phyloP scores from a whole-genome alignment of 2,113 vertebrate genomes.

The Psophia crepitans region DNA sequence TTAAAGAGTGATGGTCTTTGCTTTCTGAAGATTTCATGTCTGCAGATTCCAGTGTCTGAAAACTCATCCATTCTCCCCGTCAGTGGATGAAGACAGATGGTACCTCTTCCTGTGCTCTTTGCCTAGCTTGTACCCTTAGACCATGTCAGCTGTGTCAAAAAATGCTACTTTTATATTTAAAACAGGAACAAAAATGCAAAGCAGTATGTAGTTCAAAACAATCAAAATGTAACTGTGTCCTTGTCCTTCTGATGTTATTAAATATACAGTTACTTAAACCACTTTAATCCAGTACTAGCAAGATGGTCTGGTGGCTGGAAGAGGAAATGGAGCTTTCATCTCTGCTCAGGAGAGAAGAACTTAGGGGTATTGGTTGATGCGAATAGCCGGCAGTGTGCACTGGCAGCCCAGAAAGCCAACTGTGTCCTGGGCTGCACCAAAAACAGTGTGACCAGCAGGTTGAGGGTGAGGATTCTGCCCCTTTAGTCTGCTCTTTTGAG shows the following conservation, averaged over 20 bases:
- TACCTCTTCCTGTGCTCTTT: neutral
- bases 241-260: conserved; percentile 11
- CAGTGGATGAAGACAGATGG: neutral
- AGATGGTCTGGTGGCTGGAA: neutral
- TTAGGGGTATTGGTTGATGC: too few relatives aligned
- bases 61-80: neutral
- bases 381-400: too few relatives aligned
- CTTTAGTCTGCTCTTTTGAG: too few relatives aligned
- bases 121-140: neutral
- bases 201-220: neutral
- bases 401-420: too few relatives aligned
- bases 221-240: neutral
- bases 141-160: neutral
- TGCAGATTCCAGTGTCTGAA: neutral
- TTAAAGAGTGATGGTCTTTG: neutral
- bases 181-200: neutral
- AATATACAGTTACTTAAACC: neutral
- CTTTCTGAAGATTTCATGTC: neutral
- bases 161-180: neutral
- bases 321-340: neutral
- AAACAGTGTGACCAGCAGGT: too few relatives aligned
- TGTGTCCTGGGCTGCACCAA: too few relatives aligned
- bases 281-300: neutral
- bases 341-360: neutral
- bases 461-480: too few relatives aligned